phyloP scores from a whole-genome alignment of 2,797 vertebrate species.

The Gastrophryne carolinensis region DNA sequence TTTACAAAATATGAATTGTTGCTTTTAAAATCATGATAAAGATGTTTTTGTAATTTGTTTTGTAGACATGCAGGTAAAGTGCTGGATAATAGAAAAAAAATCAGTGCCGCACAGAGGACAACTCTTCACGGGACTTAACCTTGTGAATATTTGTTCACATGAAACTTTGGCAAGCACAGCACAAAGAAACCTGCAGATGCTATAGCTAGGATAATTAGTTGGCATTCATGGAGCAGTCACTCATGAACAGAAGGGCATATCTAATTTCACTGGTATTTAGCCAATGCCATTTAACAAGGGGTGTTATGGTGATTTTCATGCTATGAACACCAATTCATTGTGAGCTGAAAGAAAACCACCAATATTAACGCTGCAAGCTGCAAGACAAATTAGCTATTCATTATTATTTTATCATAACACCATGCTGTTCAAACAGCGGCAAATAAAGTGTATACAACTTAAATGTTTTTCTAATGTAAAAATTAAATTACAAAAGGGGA shows the following conservation, averaged over 20 bases:
- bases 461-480: background rate
- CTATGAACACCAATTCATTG: conserved; percentile 27
- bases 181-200: conserved; percentile 45
- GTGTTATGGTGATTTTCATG: conserved; percentile 39
- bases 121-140: conserved; percentile 31
- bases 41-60: background rate
- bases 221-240: conserved; percentile 50
- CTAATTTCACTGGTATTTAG: conserved; percentile 51
- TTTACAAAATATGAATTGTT: too few relatives aligned
- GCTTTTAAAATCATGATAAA: background rate
- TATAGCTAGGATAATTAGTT: conserved; percentile 52
- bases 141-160: conserved; percentile 50
- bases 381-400: conserved; percentile 23
- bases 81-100: conserved; percentile 23
- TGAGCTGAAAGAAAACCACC: conserved; percentile 36
- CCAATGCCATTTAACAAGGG: conserved; percentile 43
- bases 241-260: conserved; percentile 52
- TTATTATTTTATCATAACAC: conserved; percentile 30
- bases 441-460: conserved; percentile 6
- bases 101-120: conserved; percentile 30
- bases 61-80: background rate
- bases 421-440: conserved; percentile 4
- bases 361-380: conserved; percentile 17
- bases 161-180: conserved; percentile 43
- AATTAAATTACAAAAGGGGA: conserved; percentile 2